These are phyloP conservation scores for Gastracanthus pulcherrimus DNA, from an alignment of 2,888 invertebrate species.

Conservation along the genomic window DNA sequence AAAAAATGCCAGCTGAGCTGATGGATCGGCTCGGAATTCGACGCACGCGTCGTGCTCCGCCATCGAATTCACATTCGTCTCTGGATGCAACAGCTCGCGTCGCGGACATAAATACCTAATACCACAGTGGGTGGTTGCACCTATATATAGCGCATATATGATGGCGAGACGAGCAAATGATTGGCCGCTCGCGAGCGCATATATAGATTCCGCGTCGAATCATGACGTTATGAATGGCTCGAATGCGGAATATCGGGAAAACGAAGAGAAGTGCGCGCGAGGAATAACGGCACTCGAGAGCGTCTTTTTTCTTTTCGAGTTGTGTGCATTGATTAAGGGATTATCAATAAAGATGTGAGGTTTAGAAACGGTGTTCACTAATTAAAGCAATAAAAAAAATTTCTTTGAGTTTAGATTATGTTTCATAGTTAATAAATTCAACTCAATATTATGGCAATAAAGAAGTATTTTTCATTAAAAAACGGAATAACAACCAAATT, in stretches of 20 bases:
- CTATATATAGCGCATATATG: no score
- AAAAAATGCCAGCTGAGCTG: not conserved
- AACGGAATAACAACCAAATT: no score
- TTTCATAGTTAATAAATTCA: no score
- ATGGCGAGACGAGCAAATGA: conserved; percentile 4
- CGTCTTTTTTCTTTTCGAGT: not conserved
- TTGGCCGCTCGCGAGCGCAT: not conserved
- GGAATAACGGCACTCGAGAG: not conserved
- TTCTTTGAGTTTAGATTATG: no score
- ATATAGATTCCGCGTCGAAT: not conserved
- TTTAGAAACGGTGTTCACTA: not conserved
- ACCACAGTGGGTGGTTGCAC: no score
- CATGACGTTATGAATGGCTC: conserved; percentile 10
- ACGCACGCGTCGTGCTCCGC: not conserved
- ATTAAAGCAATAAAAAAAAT: no score
- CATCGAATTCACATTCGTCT: conserved; percentile 4
- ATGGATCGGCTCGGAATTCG: conserved; percentile 2
- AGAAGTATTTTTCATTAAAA: no score
- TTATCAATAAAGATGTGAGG: not conserved
- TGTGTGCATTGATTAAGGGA: not conserved
- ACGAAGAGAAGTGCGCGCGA: not conserved
- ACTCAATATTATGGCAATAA: no score
- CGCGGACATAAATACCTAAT: conserved; percentile 1
- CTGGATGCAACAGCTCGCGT: no score
- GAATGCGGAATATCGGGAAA: not conserved